Conservation (phyloP, 92 coral and sea anemone genomes). For the Palythoa caribaeorum region DNA sequence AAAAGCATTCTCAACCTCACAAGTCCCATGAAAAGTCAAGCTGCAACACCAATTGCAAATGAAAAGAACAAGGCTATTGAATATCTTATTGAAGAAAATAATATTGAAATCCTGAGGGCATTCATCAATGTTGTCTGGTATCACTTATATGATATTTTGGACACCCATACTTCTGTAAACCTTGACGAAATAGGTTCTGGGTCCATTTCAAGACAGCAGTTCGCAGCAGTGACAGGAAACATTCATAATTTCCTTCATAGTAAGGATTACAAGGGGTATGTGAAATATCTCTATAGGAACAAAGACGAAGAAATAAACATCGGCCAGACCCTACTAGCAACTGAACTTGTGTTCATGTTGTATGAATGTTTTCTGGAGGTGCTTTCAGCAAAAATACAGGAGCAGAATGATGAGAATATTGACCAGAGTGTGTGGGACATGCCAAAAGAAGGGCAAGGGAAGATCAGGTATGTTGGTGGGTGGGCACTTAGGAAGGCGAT, state of each 20-base stretch:
- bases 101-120: too few species aligned
- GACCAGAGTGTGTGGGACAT: neutral
- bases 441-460: constrained; percentile 8
- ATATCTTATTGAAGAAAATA: too few species aligned
- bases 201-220: constrained; percentile 4
- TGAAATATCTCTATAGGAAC: neutral
- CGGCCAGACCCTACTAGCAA: neutral
- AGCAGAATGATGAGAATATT: neutral
- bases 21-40: too few species aligned
- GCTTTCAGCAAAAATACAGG: neutral
- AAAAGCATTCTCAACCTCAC: too few species aligned
- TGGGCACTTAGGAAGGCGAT: constrained; percentile 58
- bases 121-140: too few species aligned
- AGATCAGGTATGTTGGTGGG: constrained; percentile 56
- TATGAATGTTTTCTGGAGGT: constrained; percentile 1
- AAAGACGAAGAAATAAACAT: neutral
- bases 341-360: neutral
- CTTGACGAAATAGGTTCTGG: too few species aligned
- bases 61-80: too few species aligned
- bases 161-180: too few species aligned
- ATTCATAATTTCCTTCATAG: neutral
- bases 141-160: too few species aligned
- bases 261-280: constrained; percentile 13
- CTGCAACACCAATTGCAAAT: too few species aligned
- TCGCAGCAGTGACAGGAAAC: neutral